These are phyloP conservation scores for Listronotus oregonensis DNA, from an alignment of 1,140 invertebrate species.

Conservation along the genomic window DNA sequence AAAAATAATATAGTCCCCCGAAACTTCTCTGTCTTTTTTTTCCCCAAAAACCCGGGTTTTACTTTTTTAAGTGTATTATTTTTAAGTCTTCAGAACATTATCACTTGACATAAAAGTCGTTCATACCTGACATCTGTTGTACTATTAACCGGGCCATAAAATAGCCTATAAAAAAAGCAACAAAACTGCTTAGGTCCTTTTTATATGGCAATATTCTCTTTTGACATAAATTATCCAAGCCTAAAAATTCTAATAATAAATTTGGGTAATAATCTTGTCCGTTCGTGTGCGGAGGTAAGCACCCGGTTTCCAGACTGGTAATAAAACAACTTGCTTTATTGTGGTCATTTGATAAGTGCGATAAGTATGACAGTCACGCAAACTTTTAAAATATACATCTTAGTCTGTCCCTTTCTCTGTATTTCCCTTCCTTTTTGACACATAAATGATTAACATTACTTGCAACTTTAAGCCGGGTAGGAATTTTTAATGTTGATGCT, in stretches of 20 bases:
- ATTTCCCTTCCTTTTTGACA: slow-evolving; percentile 5
- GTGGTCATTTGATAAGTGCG: slow-evolving; percentile 50
- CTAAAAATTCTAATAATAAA: slow-evolving; percentile 27
- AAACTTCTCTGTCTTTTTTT: too few relatives aligned
- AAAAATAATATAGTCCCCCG: too few relatives aligned
- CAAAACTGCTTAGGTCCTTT: too few relatives aligned
- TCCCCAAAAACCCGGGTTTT: too few relatives aligned
- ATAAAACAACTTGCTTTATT: slow-evolving; percentile 48
- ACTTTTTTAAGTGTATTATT: too few relatives aligned
- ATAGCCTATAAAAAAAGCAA: too few relatives aligned
- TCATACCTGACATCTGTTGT: too few relatives aligned
- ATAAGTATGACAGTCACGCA: slow-evolving; percentile 47
- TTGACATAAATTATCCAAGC: neutral
- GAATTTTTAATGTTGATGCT: neutral
- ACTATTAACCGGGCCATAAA: too few relatives aligned
- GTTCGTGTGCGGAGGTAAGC: slow-evolving; percentile 22
- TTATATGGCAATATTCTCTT: too few relatives aligned
- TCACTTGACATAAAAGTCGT: too few relatives aligned
- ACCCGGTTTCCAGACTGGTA: slow-evolving; percentile 23
- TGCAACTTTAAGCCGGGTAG: slow-evolving; percentile 2
- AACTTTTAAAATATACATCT: slow-evolving; percentile 41
- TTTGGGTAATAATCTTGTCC: slow-evolving; percentile 35
- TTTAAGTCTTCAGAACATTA: too few relatives aligned
- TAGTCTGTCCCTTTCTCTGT: too few relatives aligned
- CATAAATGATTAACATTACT: slow-evolving; percentile 21